phyloP scores from a whole-genome alignment of 2,797 vertebrate species.

The Philypnodon macrostomus region DNA sequence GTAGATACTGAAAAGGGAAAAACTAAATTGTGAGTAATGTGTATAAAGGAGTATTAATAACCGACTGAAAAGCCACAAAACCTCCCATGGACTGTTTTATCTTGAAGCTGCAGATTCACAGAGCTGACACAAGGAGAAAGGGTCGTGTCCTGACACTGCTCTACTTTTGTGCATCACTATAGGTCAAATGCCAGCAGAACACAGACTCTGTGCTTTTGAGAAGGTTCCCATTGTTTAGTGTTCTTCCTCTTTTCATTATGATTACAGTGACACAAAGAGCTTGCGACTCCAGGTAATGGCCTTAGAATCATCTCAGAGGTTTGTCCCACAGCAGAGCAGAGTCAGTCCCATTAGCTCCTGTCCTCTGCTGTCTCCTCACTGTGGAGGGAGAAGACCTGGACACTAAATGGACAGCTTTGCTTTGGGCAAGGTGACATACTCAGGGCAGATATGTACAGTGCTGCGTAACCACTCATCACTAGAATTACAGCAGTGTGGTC shows the following conservation, averaged over 20 bases:
- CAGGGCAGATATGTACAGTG: conserved; percentile 23
- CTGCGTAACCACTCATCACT: conserved; percentile 22
- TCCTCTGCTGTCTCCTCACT: conserved; percentile 58
- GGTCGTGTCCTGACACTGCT: conserved; percentile 34
- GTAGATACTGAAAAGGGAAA: conserved; percentile 40
- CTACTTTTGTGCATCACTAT: conserved; percentile 15
- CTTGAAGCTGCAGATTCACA: conserved; percentile 50
- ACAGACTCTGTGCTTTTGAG: background rate
- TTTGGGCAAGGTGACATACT: conserved; percentile 51
- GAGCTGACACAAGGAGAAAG: conserved; percentile 38
- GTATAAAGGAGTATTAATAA: conserved; percentile 45
- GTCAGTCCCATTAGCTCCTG: conserved; percentile 67
- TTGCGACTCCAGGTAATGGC: conserved; percentile 50
- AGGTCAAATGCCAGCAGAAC: conserved; percentile 6
- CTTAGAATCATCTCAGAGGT: conserved; percentile 38
- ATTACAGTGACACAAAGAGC: conserved; percentile 42
- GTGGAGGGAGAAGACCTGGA: conserved; percentile 21
- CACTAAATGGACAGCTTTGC: conserved; percentile 51
- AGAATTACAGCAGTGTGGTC: conserved; percentile 24
- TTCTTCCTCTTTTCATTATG: conserved; percentile 4
- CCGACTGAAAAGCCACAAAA: conserved; percentile 36
- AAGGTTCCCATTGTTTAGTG: conserved; percentile 15
- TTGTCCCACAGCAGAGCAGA: conserved; percentile 55
- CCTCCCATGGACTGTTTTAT: conserved; percentile 57
- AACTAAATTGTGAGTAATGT: conserved; percentile 28